Conservation (phyloP, 2,113 vertebrate species). For the Dasyprocta punctata region DNA sequence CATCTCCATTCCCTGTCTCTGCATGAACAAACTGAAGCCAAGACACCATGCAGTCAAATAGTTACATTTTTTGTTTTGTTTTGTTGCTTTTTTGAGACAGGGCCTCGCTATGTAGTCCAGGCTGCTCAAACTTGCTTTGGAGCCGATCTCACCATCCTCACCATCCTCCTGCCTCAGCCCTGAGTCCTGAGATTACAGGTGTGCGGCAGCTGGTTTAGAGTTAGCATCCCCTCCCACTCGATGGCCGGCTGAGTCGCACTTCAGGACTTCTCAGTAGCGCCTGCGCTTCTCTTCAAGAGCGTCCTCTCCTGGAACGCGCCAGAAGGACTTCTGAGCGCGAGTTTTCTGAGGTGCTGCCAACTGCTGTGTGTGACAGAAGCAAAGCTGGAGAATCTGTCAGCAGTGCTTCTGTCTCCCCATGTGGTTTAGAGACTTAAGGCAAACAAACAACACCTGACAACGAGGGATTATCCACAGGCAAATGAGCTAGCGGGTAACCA, state of each 20-base stretch:
- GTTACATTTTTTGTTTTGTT: not conserved
- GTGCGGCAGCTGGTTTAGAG: not conserved
- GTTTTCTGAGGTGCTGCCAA: not conserved
- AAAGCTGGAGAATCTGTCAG: constrained; percentile 8
- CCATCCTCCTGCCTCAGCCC: not conserved
- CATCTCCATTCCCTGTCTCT: not conserved
- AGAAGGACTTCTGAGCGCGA: not conserved
- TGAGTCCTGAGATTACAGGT: not conserved
- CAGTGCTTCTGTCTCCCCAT: not conserved
- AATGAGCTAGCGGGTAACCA: constrained; percentile 43
- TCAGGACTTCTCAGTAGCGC: not conserved
- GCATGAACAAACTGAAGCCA: not conserved
- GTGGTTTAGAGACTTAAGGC: constrained; percentile 48
- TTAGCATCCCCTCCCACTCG: not conserved
- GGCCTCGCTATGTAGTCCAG: not conserved
- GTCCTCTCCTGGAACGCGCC: not conserved
- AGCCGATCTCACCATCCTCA: not conserved
- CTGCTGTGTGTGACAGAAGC: not conserved
- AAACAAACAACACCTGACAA: constrained; percentile 60
- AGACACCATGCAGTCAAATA: not conserved
- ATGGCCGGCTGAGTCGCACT: not conserved
- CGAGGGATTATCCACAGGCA: constrained; percentile 42
- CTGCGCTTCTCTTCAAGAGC: not conserved
- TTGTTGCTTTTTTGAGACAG: not conserved
- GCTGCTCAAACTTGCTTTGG: not conserved